These are phyloP conservation scores for Merluccius polli DNA, from an alignment of 2,797 vertebrate species.

Conservation along the genomic window DNA sequence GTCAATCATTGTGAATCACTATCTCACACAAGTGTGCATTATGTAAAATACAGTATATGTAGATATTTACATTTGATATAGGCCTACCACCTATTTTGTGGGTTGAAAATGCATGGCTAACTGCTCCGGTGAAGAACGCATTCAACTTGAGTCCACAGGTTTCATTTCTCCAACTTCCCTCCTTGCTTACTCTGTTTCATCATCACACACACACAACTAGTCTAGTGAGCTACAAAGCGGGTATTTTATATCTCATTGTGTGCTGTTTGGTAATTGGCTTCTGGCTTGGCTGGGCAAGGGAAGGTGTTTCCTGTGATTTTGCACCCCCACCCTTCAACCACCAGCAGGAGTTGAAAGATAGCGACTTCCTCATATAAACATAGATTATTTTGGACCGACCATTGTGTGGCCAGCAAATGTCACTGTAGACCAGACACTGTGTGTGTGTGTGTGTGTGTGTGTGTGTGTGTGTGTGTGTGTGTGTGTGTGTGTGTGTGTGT, in stretches of 20 bases:
- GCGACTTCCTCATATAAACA: slow-evolving; percentile 69
- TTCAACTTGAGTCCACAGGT: not conserved
- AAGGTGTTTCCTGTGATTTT: slow-evolving; percentile 81
- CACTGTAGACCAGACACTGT: slow-evolving; percentile 35
- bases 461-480: slow-evolving; percentile 10
- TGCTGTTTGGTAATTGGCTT: slow-evolving; percentile 26
- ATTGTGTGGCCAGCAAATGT: slow-evolving; percentile 68
- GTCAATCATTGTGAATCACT: not conserved
- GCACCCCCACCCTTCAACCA: slow-evolving; percentile 50
- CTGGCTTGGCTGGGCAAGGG: slow-evolving; percentile 41
- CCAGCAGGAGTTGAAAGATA: slow-evolving; percentile 68
- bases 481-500: not conserved
- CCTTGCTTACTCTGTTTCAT: not conserved
- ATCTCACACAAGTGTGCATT: not conserved
- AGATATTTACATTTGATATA: no score
- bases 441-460: slow-evolving; percentile 23
- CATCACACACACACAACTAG: no score
- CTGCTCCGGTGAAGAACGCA: no score
- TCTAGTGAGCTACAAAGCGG: not conserved
- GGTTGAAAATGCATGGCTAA: no score
- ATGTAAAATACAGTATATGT: not conserved
- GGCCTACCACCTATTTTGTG: no score
- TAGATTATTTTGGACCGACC: slow-evolving; percentile 62
- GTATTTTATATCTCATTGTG: slow-evolving; percentile 75
- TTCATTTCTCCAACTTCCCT: not conserved